Percentiles rank a stretch among this genome's conserved stretches.
Evolutionary conservation across 2,888 invertebrate genomes (phyloP).

Genomic region (Amiota mariae): DNA sequence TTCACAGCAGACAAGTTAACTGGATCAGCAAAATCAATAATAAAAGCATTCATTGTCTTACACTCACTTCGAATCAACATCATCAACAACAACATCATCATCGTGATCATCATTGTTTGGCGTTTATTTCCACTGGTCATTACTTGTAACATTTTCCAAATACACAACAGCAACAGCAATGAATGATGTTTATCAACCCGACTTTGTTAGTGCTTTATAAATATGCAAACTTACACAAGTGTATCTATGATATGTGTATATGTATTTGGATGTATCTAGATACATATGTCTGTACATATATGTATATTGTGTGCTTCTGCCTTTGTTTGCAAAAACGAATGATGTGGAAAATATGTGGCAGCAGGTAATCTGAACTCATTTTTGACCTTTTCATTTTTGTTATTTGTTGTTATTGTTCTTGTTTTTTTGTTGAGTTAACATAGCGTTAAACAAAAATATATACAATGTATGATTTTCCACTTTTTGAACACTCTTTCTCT

Average conservation of each 20-base stretch:
- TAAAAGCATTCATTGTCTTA: too few relatives aligned
- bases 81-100: slow-evolving; percentile 23
- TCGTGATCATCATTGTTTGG: slow-evolving; percentile 23
- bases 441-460: background rate
- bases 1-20: too few relatives aligned
- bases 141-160: slow-evolving; percentile 5
- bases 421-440: background rate
- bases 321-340: slow-evolving; percentile 26
- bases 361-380: slow-evolving; percentile 30
- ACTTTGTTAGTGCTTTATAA: background rate
- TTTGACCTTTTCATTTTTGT: slow-evolving; percentile 20
- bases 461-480: background rate
- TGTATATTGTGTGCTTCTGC: background rate
- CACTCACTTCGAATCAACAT: background rate
- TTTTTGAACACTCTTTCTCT: background rate
- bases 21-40: too few relatives aligned
- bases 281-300: background rate
- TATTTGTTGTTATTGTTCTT: too few relatives aligned
- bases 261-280: background rate
- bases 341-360: slow-evolving; percentile 35
- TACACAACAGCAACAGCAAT: background rate
- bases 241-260: background rate
- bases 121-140: slow-evolving; percentile 36
- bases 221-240: slow-evolving; percentile 2
- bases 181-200: background rate